Base-by-base conservation (phyloP, 2,888 invertebrate genomes). In the Catonia carolina region DNA sequence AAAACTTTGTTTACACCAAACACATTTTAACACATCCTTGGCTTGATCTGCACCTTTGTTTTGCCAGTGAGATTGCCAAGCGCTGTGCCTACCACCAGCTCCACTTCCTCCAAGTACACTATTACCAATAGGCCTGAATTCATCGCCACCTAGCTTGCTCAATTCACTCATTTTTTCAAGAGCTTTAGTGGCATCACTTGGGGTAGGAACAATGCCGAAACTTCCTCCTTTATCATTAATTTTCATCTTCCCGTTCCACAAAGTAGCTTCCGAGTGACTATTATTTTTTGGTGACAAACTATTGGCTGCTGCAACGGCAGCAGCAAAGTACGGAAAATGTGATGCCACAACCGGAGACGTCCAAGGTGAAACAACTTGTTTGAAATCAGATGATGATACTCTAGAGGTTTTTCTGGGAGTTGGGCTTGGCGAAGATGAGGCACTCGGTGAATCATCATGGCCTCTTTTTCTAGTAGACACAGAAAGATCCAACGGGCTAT, bases 1-100 rank as follows among this genome's bases (percentile, higher is more conserved):
- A 71, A 97, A 97, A 68, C 95, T 95, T 71, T 95, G 93, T 72
- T 96, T 95, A 73, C 97, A 97, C 90, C 96, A 96, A 37, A 97
- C 97, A 73, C 97, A 97, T 72, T 96, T 93, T 31, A 97, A 81
- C 27, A 97, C 97, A 70, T 96, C 94, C 73, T 93, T 90, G 15
- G 95, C 94, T 68, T 91, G 93, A 67, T 93, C 93, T 2, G 94
- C 92, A 6, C 93, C 94, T 70, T 92, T 96, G 76, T 90, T 96
- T 55, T 97, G 76, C 97, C 97, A 97, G 71, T 97, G 96, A 2
- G 95, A 95, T 69, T 97, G 97, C 89, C 97, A 94, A 14, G 94
- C 93, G 63, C 89, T 90, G 71, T 90, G 90, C 2, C 90, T 77
- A 15, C 87, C 88, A 39, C 71, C 73, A 2, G 77, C 74, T 4